A percentile compares a stretch with the other conserved stretches of the same genome.
Evolutionary conservation across 2,888 invertebrate species (phyloP).

Genomic region (Catocala fraxini): DNA sequence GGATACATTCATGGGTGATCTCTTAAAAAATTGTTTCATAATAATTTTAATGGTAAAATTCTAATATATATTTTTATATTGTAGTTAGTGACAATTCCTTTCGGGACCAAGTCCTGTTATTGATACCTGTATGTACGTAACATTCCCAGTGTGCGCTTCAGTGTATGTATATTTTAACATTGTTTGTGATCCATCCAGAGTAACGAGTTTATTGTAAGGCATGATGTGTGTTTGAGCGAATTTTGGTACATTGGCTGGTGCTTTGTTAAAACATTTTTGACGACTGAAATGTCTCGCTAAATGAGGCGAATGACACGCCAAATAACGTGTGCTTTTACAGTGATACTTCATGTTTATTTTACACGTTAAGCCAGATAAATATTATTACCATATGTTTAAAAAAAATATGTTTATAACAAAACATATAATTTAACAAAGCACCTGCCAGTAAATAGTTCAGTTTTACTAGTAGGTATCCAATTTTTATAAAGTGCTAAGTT

Average conservation of each 20-base stretch:
- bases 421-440: constrained; percentile 50
- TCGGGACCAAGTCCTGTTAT: constrained; percentile 57
- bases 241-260: constrained; percentile 67
- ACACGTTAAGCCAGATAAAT: constrained; percentile 3
- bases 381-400: background rate
- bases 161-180: constrained; percentile 78
- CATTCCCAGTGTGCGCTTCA: constrained; percentile 86
- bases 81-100: constrained; percentile 67
- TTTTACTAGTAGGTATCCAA: constrained; percentile 73
- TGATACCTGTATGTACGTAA: constrained; percentile 86
- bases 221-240: constrained; percentile 80
- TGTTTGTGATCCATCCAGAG: constrained; percentile 86
- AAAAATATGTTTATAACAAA: background rate
- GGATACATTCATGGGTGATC: constrained; percentile 79
- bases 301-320: background rate
- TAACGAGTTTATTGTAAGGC: constrained; percentile 81
- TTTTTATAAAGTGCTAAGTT: constrained; percentile 52
- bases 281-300: constrained; percentile 3
- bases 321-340: background rate
- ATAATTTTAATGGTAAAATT: constrained; percentile 54
- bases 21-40: constrained; percentile 70
- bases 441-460: constrained; percentile 63
- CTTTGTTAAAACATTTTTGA: constrained; percentile 59
- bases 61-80: constrained; percentile 79
- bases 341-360: constrained; percentile 3